These are phyloP conservation scores for Aurelia aurita DNA, from an alignment of 30 jellyfish, hydroid and myxozoan genomes.

Conservation along the genomic window DNA sequence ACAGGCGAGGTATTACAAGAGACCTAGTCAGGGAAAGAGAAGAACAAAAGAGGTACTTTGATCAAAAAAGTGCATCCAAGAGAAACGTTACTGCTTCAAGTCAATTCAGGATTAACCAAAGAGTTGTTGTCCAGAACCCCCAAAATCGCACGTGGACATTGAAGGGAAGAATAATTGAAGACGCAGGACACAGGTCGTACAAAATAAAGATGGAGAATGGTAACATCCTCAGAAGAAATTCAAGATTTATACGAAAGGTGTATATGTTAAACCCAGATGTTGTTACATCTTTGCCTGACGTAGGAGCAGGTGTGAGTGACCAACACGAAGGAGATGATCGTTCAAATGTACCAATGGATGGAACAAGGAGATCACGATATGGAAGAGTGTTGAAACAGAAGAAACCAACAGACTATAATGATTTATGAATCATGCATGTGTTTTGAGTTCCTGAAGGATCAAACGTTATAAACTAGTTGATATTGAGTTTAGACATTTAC, in stretches of 20 bases:
- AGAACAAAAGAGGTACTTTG: constrained; percentile 5
- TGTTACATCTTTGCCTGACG: constrained; percentile 17
- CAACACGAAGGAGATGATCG: constrained; percentile 20
- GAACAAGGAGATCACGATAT: constrained; percentile 12
- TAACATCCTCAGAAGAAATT: constrained; percentile 25
- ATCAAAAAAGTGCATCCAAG: not conserved
- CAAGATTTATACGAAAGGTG: constrained; percentile 8
- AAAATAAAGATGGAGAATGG: constrained; percentile 23
- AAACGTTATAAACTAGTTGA: not conserved
- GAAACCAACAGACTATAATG: constrained; percentile 8
- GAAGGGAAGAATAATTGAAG: too few species aligned
- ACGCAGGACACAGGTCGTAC: constrained; percentile 26
- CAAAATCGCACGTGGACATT: too few species aligned
- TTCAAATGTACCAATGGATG: not conserved
- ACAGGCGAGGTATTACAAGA: not conserved
- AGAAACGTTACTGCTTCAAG: too few species aligned
- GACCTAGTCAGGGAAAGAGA: constrained; percentile 1
- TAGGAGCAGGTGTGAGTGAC: constrained; percentile 18
- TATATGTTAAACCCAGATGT: constrained; percentile 4
- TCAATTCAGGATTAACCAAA: too few species aligned
- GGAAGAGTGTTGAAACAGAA: constrained; percentile 21
- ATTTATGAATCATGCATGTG: not conserved
- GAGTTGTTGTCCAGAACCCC: too few species aligned
- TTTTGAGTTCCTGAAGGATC: not conserved
- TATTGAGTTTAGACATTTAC: not conserved